These are phyloP conservation scores for Volucella zonaria DNA, from an alignment of 2,888 invertebrate species.

Conservation along the genomic window DNA sequence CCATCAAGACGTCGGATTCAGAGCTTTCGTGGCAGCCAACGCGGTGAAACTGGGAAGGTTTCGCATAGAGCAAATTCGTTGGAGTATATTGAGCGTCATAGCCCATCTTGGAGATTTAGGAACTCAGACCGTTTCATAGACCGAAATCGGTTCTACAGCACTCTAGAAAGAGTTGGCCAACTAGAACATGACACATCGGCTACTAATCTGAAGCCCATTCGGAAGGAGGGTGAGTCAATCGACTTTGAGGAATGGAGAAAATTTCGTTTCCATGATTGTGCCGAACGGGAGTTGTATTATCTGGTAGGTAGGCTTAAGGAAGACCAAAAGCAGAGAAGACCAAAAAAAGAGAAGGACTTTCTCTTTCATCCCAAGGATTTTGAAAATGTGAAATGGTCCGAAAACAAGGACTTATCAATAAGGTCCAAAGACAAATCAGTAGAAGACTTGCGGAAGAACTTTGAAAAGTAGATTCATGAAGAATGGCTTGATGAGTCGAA, in stretches of 20 bases:
- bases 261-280: slow-evolving; percentile 90
- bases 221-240: slow-evolving; percentile 90
- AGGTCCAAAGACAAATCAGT: slow-evolving; percentile 93
- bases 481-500: slow-evolving; percentile 83
- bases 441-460: slow-evolving; percentile 91
- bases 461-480: slow-evolving; percentile 86
- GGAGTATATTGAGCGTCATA: slow-evolving; percentile 82
- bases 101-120: slow-evolving; percentile 81
- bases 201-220: slow-evolving; percentile 87
- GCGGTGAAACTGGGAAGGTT: slow-evolving; percentile 80
- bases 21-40: slow-evolving; percentile 78
- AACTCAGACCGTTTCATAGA: slow-evolving; percentile 92
- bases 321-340: slow-evolving; percentile 91
- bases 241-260: slow-evolving; percentile 95
- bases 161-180: slow-evolving; percentile 92
- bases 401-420: slow-evolving; percentile 89
- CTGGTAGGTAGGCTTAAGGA: slow-evolving; percentile 90
- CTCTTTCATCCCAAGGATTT: slow-evolving; percentile 90
- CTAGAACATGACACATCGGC: slow-evolving; percentile 90
- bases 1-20: slow-evolving; percentile 87
- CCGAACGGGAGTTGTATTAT: slow-evolving; percentile 90
- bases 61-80: slow-evolving; percentile 82
- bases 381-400: slow-evolving; percentile 90
- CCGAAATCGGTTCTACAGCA: slow-evolving; percentile 92
- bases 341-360: no score